Base-by-base conservation (phyloP, 2,113 vertebrate genomes). In the Scalopus aquaticus region DNA sequence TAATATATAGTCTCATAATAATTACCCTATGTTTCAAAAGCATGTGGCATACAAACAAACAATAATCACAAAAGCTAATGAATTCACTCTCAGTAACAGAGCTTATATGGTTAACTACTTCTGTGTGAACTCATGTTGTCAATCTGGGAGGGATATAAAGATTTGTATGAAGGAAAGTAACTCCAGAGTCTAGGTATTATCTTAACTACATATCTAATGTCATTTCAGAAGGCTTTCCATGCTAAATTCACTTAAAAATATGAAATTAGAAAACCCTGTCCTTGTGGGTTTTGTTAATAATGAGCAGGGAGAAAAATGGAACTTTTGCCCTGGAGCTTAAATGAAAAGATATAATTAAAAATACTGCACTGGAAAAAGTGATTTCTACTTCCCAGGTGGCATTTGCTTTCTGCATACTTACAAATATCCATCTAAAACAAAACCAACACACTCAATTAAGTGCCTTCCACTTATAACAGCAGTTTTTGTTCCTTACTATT, bases 281-380 rank as follows among this genome's bases (percentile, higher is more conserved):
- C 95, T 95, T 97, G 84, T 85, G 81, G 94, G 44, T 46, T 93
- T 95, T 96, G 90, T 91, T 97, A 96, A 93, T 96, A 96, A 97
- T 96, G 95, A 96, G 84, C 77, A 93, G 84, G n/a, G 69, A 82
- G 90, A 82, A 88, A 96, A 97, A 93, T 96, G 96, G 73, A 97
- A 94, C 67, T 88, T 92, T 89, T 96, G 95, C 96, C 97, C 96
- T 96, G 69, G 85, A 97, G 97, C 96, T 96, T 84, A 86, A 84
- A 96, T 97, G 93, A 96, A 94, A 97, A 96, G 72, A 93, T 69
- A 79, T 96, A 97, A 97, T 97, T 97, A 97, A 97, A 96, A 97
- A 95, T 79, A 96, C 83, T 79, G 73, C 64, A 60, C 90, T 94
- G 67, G 91, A 90, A 90, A 93, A 88, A 93, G 73, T 88, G 70